A percentile compares a stretch with the other conserved stretches of the same genome.
These are phyloP conservation scores for Doryteuthis pealeii DNA, from an alignment of 1,140 invertebrate species.

Conservation along the genomic window DNA sequence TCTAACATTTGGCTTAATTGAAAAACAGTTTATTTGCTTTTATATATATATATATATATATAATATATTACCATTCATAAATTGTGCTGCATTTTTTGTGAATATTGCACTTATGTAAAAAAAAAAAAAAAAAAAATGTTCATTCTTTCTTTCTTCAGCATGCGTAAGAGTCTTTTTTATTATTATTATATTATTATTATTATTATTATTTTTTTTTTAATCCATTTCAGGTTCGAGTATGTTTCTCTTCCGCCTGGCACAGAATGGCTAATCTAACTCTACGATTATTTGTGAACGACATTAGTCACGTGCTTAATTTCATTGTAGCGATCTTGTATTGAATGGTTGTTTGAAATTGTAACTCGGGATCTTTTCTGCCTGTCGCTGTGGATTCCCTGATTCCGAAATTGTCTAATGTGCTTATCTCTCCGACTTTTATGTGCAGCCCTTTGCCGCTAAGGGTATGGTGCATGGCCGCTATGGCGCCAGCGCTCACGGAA, in stretches of 20 bases:
- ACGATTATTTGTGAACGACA: not conserved
- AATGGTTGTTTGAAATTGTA: not conserved
- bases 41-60: not conserved
- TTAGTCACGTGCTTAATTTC: not conserved
- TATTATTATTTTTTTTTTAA: no score
- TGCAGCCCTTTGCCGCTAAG: conserved; percentile 47
- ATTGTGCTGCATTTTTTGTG: not conserved
- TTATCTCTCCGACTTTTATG: conserved; percentile 33
- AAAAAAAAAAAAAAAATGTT: no score
- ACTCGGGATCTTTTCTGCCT: not conserved
- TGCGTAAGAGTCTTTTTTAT: not conserved
- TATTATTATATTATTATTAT: not conserved
- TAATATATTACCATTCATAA: not conserved
- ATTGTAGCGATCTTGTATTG: not conserved
- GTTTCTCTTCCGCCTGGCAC: not conserved
- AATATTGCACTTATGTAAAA: not conserved
- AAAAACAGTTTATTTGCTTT: not conserved
- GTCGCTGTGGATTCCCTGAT: not conserved
- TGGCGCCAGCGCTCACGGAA: conserved; percentile 56
- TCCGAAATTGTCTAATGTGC: not conserved
- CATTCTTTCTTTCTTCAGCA: no score
- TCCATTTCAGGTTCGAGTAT: conserved; percentile 1
- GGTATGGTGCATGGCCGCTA: conserved; percentile 56
- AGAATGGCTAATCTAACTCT: not conserved
- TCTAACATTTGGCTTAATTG: not conserved